These are phyloP conservation scores for Pedetes capensis DNA, from an alignment of 2,113 vertebrate species.

Conservation along the genomic window DNA sequence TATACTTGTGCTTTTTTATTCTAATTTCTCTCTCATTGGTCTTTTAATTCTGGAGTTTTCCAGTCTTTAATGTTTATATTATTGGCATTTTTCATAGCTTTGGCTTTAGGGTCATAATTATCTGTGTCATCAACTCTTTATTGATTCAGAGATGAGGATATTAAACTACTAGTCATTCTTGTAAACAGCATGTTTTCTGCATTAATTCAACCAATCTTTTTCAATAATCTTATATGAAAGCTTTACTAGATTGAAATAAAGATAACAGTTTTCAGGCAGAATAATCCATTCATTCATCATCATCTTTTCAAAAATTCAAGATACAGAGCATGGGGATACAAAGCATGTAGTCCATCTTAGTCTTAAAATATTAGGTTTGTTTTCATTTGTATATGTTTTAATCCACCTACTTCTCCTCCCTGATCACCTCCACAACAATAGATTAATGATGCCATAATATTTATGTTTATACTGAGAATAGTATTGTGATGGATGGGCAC, in stretches of 20 bases:
- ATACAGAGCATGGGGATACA: background rate
- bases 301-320: background rate
- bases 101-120: background rate
- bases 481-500: background rate
- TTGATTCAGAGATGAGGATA: background rate
- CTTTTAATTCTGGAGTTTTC: background rate
- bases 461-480: background rate
- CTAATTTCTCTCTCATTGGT: background rate
- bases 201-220: background rate
- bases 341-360: background rate
- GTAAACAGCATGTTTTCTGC: background rate
- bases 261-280: background rate
- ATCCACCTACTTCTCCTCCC: background rate
- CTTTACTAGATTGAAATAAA: background rate
- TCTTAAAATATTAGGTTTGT: background rate
- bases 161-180: background rate
- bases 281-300: background rate
- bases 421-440: background rate
- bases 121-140: slow-evolving; percentile 8
- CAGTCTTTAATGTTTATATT: background rate
- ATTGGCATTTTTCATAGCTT: background rate
- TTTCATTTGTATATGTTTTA: slow-evolving; percentile 8
- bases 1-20: background rate
- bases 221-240: background rate
- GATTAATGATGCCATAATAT: background rate